Conservation (phyloP, 2,113 vertebrate genomes). For the Anolis sagrei region DNA sequence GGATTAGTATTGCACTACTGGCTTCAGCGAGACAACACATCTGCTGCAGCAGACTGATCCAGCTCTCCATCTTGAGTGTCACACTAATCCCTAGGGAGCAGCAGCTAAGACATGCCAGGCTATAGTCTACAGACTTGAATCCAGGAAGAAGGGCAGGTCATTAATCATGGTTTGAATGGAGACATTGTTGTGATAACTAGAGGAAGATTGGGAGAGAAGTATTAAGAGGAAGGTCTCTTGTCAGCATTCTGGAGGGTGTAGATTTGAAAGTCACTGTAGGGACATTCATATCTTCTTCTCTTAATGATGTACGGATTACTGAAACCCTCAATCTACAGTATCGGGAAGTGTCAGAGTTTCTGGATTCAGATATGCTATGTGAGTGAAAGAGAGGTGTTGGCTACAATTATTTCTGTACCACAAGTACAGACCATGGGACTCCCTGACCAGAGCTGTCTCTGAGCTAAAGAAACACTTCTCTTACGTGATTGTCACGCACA, state of each 20-base stretch:
- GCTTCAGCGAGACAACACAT: neutral
- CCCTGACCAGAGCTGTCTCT: neutral
- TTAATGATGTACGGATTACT: neutral
- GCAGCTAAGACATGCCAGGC: neutral
- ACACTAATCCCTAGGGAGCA: neutral
- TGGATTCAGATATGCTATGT: neutral
- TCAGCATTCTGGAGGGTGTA: neutral
- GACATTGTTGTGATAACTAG: neutral
- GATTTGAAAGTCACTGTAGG: neutral
- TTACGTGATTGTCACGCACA: neutral
- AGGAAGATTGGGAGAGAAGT: neutral
- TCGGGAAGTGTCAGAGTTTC: neutral
- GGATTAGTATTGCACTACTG: slow-evolving; percentile 5
- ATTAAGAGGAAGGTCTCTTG: neutral
- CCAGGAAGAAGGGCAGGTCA: neutral
- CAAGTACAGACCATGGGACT: neutral
- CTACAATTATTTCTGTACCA: neutral
- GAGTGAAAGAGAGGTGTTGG: too few relatives aligned
- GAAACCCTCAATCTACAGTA: too few relatives aligned
- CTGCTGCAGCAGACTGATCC: neutral
- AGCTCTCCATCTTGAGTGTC: neutral
- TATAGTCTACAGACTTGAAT: neutral
- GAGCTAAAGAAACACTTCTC: neutral
- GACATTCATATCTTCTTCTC: neutral
- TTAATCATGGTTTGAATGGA: neutral